Conservation (phyloP, 2,888 invertebrate species). For the Ormyrus nitidulus region DNA sequence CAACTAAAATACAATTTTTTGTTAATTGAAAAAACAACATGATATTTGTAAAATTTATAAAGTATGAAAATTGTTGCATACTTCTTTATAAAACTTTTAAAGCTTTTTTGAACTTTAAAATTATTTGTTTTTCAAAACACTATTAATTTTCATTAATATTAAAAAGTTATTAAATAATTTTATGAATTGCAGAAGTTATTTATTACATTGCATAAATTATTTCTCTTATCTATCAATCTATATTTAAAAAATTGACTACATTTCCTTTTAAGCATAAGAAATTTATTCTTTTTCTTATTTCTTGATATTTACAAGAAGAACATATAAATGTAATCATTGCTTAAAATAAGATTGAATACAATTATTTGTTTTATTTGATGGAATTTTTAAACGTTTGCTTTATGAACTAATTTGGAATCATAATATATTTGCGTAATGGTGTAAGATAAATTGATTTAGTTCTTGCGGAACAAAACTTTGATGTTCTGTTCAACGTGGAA, state of each 20-base stretch:
- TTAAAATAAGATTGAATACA: slow-evolving; percentile 1
- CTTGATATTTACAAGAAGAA: slow-evolving; percentile 11
- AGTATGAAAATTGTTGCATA: neutral
- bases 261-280: slow-evolving; percentile 17
- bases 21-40: slow-evolving; percentile 26
- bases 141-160: no score
- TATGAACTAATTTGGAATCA: slow-evolving; percentile 2
- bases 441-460: slow-evolving; percentile 92
- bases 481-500: slow-evolving; percentile 90
- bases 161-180: neutral
- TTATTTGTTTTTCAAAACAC: no score
- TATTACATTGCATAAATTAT: neutral
- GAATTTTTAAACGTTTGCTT: neutral
- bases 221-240: neutral
- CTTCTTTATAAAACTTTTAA: neutral
- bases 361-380: neutral
- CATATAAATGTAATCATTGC: no score
- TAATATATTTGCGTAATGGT: slow-evolving; percentile 77
- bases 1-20: slow-evolving; percentile 30
- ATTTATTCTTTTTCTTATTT: slow-evolving; percentile 3
- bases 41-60: slow-evolving; percentile 10
- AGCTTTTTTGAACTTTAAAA: no score
- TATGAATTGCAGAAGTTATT: neutral
- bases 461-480: slow-evolving; percentile 86
- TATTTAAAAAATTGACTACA: slow-evolving; percentile 5